phyloP scores from a whole-genome alignment of 2,888 invertebrate species.

The Macropis europaea region DNA sequence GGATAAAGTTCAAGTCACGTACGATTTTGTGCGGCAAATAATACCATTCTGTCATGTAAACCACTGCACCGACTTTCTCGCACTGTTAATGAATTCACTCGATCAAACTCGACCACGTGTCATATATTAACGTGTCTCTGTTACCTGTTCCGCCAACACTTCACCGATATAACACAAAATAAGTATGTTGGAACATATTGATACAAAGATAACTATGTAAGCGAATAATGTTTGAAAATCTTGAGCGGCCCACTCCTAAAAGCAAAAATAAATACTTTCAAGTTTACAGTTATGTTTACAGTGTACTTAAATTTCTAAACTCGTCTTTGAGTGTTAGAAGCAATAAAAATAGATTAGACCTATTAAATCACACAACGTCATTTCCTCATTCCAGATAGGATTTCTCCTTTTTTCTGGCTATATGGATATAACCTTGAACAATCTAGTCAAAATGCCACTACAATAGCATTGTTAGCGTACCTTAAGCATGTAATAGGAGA shows the following conservation, averaged over 20 bases:
- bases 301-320: too few relatives aligned
- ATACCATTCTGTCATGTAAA: slow-evolving; percentile 71
- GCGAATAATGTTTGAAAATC: slow-evolving; percentile 27
- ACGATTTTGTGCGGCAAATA: slow-evolving; percentile 59
- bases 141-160: slow-evolving; percentile 56
- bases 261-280: slow-evolving; percentile 2
- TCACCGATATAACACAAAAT: slow-evolving; percentile 58
- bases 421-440: too few relatives aligned
- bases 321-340: too few relatives aligned
- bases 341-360: too few relatives aligned
- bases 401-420: too few relatives aligned
- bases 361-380: too few relatives aligned
- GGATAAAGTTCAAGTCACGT: slow-evolving; percentile 61
- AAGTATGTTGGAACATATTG: slow-evolving; percentile 55
- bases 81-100: slow-evolving; percentile 52
- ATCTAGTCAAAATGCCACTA: neutral
- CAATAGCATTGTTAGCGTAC: slow-evolving; percentile 27
- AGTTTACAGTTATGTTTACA: too few relatives aligned
- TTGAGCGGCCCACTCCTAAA: slow-evolving; percentile 45
- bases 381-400: too few relatives aligned
- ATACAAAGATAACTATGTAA: slow-evolving; percentile 37
- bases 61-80: slow-evolving; percentile 61
- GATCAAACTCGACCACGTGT: neutral
- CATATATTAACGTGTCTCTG: neutral
- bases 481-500: slow-evolving; percentile 46